phyloP scores from a whole-genome alignment of 2,888 invertebrate species.

The Drosophila melanocephala region DNA sequence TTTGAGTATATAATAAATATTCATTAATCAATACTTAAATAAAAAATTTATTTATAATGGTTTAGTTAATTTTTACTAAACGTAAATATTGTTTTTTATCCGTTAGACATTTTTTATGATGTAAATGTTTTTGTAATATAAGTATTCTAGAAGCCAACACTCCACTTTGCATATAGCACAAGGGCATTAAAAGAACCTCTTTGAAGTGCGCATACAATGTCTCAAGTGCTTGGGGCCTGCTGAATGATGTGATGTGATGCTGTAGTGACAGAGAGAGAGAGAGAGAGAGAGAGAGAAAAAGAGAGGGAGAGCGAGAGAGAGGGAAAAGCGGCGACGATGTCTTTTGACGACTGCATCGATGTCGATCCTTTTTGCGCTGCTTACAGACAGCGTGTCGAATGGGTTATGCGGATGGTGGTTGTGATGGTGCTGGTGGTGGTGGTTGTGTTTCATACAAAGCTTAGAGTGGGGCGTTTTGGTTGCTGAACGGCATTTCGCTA shows the following conservation, averaged over 20 bases:
- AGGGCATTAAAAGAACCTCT: constrained; percentile 66
- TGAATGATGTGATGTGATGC: constrained; percentile 57
- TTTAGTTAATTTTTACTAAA: not conserved
- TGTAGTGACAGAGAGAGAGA: constrained; percentile 42
- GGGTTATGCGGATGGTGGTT: constrained; percentile 39
- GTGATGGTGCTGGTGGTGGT: constrained; percentile 5
- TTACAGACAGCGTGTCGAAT: constrained; percentile 80
- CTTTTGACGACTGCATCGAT: constrained; percentile 66
- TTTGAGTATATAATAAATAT: not conserved
- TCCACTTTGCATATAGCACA: constrained; percentile 40
- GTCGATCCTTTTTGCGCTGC: constrained; percentile 72
- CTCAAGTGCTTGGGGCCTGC: constrained; percentile 65
- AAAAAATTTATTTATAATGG: not conserved
- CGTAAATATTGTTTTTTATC: not conserved
- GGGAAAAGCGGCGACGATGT: constrained; percentile 44
- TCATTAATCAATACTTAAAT: not conserved
- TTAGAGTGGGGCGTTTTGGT: constrained; percentile 49
- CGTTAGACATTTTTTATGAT: not conserved
- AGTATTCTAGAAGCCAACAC: constrained; percentile 23
- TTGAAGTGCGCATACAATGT: constrained; percentile 72
- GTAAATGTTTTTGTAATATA: constrained; percentile 18
- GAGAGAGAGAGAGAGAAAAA: constrained; percentile 25
- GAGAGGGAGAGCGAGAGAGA: constrained; percentile 8
- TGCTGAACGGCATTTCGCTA: constrained; percentile 76
- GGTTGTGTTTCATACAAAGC: constrained; percentile 4